Evolutionary conservation across 2,888 invertebrate genomes (phyloP).

Genomic region (Synanthedon myopaeformis): DNA sequence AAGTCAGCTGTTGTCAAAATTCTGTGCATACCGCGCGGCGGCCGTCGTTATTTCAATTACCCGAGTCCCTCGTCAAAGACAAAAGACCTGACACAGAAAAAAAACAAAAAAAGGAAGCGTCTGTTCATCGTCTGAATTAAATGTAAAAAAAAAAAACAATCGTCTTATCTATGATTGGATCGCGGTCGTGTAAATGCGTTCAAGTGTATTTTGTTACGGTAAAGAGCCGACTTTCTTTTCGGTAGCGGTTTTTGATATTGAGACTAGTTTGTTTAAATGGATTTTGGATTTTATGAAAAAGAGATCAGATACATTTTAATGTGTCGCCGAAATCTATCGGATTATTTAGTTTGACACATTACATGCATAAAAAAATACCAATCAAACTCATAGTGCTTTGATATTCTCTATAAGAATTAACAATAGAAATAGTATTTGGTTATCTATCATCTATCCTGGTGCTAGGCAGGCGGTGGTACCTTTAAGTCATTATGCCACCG

Average conservation of each 20-base stretch:
- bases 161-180: constrained; percentile 67
- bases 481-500: too few species aligned
- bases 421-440: too few species aligned
- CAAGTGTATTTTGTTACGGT: constrained; percentile 55
- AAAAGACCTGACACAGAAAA: constrained; percentile 60
- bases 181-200: constrained; percentile 63
- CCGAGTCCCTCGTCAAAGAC: constrained; percentile 64
- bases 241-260: constrained; percentile 50
- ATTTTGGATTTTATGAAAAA: constrained; percentile 5
- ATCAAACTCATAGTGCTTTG: too few species aligned
- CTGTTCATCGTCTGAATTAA: constrained; percentile 35
- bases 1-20: constrained; percentile 63
- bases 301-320: too few species aligned
- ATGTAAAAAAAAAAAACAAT: constrained; percentile 29
- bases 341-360: too few species aligned
- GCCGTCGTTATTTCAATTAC: constrained; percentile 69
- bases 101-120: constrained; percentile 25
- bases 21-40: constrained; percentile 55
- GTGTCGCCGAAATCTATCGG: too few species aligned
- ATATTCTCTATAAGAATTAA: too few species aligned
- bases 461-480: too few species aligned
- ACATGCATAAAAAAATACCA: too few species aligned
- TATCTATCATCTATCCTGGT: too few species aligned
- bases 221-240: constrained; percentile 49
- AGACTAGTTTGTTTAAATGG: constrained; percentile 12